A percentile compares a stretch with the other conserved stretches of the same genome.
These are phyloP conservation scores for Drosophila anomalata DNA, from an alignment of 2,888 invertebrate species.

Conservation along the genomic window DNA sequence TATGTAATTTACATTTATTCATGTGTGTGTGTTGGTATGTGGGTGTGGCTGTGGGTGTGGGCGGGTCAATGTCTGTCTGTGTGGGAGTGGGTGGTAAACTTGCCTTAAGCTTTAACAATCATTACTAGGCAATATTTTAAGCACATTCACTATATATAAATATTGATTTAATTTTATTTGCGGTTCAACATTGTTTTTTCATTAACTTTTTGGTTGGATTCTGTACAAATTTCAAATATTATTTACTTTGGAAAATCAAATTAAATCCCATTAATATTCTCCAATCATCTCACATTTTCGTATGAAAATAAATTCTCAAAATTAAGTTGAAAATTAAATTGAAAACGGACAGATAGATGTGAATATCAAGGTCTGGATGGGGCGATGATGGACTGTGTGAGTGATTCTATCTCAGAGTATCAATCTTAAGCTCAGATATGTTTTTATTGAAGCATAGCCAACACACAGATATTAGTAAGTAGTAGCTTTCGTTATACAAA, in stretches of 20 bases:
- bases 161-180: constrained; percentile 41
- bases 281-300: constrained; percentile 31
- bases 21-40: constrained; percentile 42
- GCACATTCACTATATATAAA: constrained; percentile 50
- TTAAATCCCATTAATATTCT: constrained; percentile 8
- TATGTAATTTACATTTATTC: constrained; percentile 70
- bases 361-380: constrained; percentile 6
- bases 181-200: constrained; percentile 25
- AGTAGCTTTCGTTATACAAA: constrained; percentile 13
- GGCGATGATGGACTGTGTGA: constrained; percentile 17
- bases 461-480: constrained; percentile 9
- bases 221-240: constrained; percentile 39
- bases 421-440: constrained; percentile 47
- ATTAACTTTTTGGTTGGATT: constrained; percentile 17
- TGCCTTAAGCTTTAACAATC: constrained; percentile 74
- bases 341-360: constrained; percentile 37
- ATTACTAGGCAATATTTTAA: constrained; percentile 65
- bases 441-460: constrained; percentile 31
- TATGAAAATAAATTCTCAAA: constrained; percentile 26
- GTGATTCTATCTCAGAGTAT: constrained; percentile 23
- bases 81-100: constrained; percentile 11
- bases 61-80: constrained; percentile 15
- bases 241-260: constrained; percentile 25
- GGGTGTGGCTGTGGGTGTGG: constrained; percentile 12
- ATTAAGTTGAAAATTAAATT: constrained; percentile 56